Evolutionary conservation across 1,140 invertebrate genomes (phyloP), one percentile per base, ranked within the genome.

Genomic region (Thalassaphorura encarpata): DNA sequence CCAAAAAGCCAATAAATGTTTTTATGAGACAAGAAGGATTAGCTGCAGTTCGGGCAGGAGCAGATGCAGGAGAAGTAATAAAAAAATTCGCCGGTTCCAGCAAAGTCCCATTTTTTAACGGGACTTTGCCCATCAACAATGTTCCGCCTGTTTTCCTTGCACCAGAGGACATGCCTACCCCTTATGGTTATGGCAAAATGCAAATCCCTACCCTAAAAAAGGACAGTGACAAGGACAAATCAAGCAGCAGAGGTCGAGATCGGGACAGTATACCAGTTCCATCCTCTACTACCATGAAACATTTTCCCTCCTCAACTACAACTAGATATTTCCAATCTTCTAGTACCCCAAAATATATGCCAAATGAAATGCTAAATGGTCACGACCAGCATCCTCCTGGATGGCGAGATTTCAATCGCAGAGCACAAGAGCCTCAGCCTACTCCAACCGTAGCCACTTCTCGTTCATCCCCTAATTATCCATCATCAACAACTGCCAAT

Each of bases 51-150:
- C 56, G 33, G 21, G 28, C 45, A 0, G 63, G 63, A 21, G 60
- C 60, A 0, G 63, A 65, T 41, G 53, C 58, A 6, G 63, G 60
- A 0, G 60, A 65, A 55, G 63, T 65, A 11, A 61, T 65, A 21
- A 65, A 65, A 39, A 65, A 65, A 47, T 56, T 60, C 4, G 63
- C 63, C 18, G 63, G 63, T 2, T 62, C 60, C 0, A 65, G 63
- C 43, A 65, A 65, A 60, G 36, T 65, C 4, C 63, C 63, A 28
- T 65, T 65, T 39, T 65, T 56, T 41, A 65, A 65, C 46, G 63
- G 63, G 36, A 65, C 63, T 0, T 18, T 52, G 16, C 63, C 63
- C 4, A n/a, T 28, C 2, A 29, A 48, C 15, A 57, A 42, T 19
- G 33, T 65, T 21, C 63, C 63, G 4, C 24, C 60, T 6, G 63